A percentile compares a stretch with the other conserved stretches of the same genome.
Conservation (phyloP, 2,113 vertebrate genomes). For the Bubo blakistoni region DNA sequence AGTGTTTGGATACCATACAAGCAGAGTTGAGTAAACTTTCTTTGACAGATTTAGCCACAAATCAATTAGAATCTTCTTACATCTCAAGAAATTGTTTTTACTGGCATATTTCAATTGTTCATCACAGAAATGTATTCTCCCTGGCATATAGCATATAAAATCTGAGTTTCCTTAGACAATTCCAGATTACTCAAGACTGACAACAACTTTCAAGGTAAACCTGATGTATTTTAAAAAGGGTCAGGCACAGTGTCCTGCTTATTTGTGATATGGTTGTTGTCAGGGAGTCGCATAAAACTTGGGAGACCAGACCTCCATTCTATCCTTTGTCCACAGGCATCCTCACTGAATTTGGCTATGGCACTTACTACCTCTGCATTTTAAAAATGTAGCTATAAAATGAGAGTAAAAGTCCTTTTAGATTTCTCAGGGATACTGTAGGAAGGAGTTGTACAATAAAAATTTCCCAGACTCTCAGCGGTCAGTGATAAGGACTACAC, state of each 20-base stretch:
- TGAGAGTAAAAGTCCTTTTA: neutral
- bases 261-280: neutral
- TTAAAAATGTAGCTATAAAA: neutral
- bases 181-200: neutral
- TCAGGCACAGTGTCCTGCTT: neutral
- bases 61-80: neutral
- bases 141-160: neutral
- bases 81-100: neutral
- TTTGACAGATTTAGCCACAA: neutral
- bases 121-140: neutral
- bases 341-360: neutral
- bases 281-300: neutral
- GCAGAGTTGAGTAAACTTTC: neutral
- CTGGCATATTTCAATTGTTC: conserved; percentile 3
- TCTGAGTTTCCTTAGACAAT: neutral
- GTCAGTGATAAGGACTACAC: neutral
- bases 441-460: neutral
- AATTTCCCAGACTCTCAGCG: neutral
- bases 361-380: neutral
- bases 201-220: neutral
- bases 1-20: neutral
- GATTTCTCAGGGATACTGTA: neutral
- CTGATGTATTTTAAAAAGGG: neutral
- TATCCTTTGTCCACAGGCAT: neutral
- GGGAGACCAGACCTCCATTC: neutral